Percentiles rank a stretch among this genome's conserved stretches.
phyloP scores from a whole-genome alignment of 2,113 vertebrate species.

The Corythoichthys intestinalis region DNA sequence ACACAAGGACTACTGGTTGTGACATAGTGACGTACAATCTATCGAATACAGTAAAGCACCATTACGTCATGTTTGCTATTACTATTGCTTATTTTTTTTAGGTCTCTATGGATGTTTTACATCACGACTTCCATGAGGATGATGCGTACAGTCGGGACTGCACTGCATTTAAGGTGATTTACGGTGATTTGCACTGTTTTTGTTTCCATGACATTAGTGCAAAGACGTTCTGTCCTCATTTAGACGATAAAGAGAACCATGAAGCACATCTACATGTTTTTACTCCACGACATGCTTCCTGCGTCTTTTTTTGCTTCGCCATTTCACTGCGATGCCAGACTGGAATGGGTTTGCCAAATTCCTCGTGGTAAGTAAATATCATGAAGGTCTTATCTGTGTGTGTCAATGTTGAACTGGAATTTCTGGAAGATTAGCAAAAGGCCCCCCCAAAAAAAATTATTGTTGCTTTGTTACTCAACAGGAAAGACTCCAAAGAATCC shows the following conservation, averaged over 20 bases:
- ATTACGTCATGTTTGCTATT: neutral
- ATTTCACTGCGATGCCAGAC: slow-evolving; percentile 84
- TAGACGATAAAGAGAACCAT: slow-evolving; percentile 58
- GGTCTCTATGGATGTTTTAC: slow-evolving; percentile 79
- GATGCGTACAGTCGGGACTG: slow-evolving; percentile 85
- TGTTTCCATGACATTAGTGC: neutral
- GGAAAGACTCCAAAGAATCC: slow-evolving; percentile 78
- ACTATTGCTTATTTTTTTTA: slow-evolving; percentile 41
- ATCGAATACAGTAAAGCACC: no score
- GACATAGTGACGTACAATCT: no score
- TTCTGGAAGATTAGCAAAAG: neutral
- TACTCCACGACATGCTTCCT: slow-evolving; percentile 22
- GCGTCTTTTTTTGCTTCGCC: slow-evolving; percentile 75
- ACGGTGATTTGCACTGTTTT: neutral
- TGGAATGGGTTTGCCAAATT: slow-evolving; percentile 95
- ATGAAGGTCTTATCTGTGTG: neutral
- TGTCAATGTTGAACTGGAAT: neutral
- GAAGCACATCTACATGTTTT: slow-evolving; percentile 34
- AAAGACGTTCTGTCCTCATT: slow-evolving; percentile 28
- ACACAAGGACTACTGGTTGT: no score
- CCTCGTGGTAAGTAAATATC: slow-evolving; percentile 77
- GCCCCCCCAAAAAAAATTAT: neutral
- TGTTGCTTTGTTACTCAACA: slow-evolving; percentile 51
- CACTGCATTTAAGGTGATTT: slow-evolving; percentile 84
- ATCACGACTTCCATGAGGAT: slow-evolving; percentile 78